Evolutionary conservation across 2,113 vertebrate species (phyloP).

Genomic region (Nibea coibor): DNA sequence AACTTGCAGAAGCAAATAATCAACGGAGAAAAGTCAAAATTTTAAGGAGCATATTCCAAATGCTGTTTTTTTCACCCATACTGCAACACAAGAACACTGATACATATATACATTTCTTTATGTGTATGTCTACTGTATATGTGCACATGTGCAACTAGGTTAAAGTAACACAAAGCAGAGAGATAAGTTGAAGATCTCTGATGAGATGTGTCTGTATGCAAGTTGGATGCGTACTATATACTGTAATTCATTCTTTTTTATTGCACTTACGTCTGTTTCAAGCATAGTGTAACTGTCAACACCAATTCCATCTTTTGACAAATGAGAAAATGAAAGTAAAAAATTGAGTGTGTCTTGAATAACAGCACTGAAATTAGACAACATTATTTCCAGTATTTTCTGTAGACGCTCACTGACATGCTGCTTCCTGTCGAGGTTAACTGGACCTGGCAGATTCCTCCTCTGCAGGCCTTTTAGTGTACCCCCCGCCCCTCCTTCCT

Average conservation of each 20-base stretch:
- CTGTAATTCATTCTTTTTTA: too few relatives aligned
- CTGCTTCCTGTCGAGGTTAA: constrained; percentile 46
- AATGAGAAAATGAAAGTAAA: not conserved
- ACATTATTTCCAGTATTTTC: constrained; percentile 14
- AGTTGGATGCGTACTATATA: not conserved
- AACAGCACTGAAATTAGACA: not conserved
- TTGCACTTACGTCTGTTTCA: not conserved
- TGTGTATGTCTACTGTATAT: too few relatives aligned
- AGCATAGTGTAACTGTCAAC: not conserved
- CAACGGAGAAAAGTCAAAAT: too few relatives aligned
- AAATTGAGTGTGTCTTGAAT: not conserved
- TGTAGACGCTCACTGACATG: constrained; percentile 14
- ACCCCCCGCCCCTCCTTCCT: not conserved
- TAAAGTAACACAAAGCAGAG: not conserved
- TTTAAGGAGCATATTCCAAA: not conserved
- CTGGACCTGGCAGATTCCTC: constrained; percentile 56
- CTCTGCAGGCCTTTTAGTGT: constrained; percentile 58
- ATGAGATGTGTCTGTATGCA: not conserved
- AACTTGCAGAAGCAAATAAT: too few relatives aligned
- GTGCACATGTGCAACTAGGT: too few relatives aligned
- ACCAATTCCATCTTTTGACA: not conserved
- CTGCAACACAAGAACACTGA: not conserved
- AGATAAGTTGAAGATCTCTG: not conserved
- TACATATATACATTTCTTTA: too few relatives aligned
- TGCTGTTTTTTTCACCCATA: not conserved